Base-by-base conservation (phyloP, 1,140 invertebrate species). In the Atta colombica region DNA sequence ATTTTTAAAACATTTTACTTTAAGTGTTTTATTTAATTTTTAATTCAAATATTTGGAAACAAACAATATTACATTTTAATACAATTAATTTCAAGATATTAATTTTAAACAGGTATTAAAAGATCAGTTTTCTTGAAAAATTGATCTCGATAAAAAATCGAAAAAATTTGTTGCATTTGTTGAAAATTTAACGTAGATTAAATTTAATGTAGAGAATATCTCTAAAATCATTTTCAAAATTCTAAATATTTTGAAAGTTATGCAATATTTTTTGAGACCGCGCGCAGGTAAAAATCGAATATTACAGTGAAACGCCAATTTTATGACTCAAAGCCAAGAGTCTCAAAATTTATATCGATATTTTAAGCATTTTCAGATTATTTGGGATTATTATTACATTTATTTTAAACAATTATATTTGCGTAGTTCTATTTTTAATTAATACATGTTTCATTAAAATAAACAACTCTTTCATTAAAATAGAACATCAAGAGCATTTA, bases 11-110 rank as follows among this genome's bases (percentile, higher is more conserved):
- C 4, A 2, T 45, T 77, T 25, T 58, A 39, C n/a, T 53, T 3
- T 31, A 51, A 72, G 7, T 45, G 8, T 45, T 45, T 45, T 45
- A 45, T 10, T 45, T 45, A 72, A 51, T 51, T 75, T 75, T 16
- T 35, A 21, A 53, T 55, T 74, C 2, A 35, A 72, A 53, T 1
- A 21, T 35, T 35, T 16, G 3, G 39, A 21, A 60, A 18, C n/a
- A 21, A 75, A 1, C 1, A 61, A 77, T 25, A 39, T 61, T 35
- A 58, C 4, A 60, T 75, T 60, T 60, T 75, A 72, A 71, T 72
- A 60, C 0, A 39, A 39, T 39, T 39, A 21, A 39, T 39, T 60
- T 39, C 12, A 21, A 55, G 31, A 53, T 10, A 71, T 49, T 55
- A 8, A 8, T 74, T 21, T 39, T 39, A 39, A 8, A 35, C 7